Conservation (phyloP, 2,797 vertebrate genomes). For the Babyrousa celebensis region DNA sequence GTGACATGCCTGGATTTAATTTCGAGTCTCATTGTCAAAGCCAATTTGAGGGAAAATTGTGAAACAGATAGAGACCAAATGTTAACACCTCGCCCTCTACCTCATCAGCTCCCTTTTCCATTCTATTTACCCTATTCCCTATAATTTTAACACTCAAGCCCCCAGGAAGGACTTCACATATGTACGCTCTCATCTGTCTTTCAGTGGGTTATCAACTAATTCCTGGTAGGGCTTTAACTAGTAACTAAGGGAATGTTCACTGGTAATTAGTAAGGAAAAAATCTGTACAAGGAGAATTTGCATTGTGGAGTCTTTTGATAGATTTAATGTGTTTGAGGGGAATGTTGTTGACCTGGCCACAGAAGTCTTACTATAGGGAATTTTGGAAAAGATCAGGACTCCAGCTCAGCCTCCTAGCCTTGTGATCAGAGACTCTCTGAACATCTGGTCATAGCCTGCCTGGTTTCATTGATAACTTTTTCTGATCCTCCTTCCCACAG, state of each 20-base stretch:
- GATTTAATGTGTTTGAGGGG: background rate
- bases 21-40: constrained; percentile 47
- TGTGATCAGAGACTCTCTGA: background rate
- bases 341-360: background rate
- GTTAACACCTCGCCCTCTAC: background rate
- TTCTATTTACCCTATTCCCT: background rate
- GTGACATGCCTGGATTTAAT: constrained; percentile 42
- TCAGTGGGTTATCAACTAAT: constrained; percentile 19
- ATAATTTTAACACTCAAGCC: background rate
- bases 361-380: background rate
- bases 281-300: background rate
- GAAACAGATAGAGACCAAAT: background rate
- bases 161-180: background rate
- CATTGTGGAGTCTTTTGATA: background rate
- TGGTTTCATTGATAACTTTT: background rate
- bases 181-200: background rate
- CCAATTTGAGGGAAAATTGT: constrained; percentile 24
- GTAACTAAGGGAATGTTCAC: background rate
- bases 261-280: background rate
- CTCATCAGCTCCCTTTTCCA: background rate
- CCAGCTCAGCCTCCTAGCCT: background rate
- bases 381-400: constrained; percentile 13
- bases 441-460: background rate
- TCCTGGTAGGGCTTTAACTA: constrained; percentile 15
- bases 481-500: background rate